phyloP scores from a whole-genome alignment of 2,113 vertebrate species.

The Caracal caracal region DNA sequence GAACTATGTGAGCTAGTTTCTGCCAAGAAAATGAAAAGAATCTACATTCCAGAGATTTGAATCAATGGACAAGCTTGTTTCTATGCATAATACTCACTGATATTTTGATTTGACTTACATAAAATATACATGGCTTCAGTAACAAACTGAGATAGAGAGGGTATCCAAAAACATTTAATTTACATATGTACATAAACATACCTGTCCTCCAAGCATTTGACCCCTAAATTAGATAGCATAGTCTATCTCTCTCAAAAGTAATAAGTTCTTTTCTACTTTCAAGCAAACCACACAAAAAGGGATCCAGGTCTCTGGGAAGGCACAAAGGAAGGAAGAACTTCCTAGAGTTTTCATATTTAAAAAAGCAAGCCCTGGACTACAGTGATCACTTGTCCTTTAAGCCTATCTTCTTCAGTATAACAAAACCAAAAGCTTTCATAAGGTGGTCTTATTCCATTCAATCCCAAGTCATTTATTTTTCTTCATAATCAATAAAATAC shows the following conservation, averaged over 20 bases:
- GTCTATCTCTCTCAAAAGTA: conserved; percentile 42
- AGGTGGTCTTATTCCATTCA: conserved; percentile 16
- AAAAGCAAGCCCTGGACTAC: neutral
- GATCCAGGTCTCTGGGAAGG: neutral
- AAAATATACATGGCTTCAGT: conserved; percentile 55
- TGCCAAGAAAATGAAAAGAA: conserved; percentile 79
- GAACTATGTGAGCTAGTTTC: conserved; percentile 60
- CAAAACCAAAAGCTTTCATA: conserved; percentile 5
- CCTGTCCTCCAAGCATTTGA: neutral
- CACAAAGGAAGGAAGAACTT: neutral
- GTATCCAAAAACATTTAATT: conserved; percentile 11
- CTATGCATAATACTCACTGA: conserved; percentile 61
- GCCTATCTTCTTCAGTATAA: neutral
- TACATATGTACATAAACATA: conserved; percentile 16
- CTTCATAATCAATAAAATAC: conserved; percentile 37
- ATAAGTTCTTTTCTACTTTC: neutral
- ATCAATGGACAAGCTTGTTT: conserved; percentile 75
- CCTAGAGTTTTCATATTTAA: neutral
- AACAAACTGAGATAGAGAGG: conserved; percentile 45
- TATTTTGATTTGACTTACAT: conserved; percentile 63
- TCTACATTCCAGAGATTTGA: conserved; percentile 78
- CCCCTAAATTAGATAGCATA: neutral
- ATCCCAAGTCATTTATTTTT: conserved; percentile 20
- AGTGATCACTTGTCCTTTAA: neutral
- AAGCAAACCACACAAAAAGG: neutral